phyloP scores from a whole-genome alignment of 1,140 invertebrate species.

The Hesperophylax magnus region DNA sequence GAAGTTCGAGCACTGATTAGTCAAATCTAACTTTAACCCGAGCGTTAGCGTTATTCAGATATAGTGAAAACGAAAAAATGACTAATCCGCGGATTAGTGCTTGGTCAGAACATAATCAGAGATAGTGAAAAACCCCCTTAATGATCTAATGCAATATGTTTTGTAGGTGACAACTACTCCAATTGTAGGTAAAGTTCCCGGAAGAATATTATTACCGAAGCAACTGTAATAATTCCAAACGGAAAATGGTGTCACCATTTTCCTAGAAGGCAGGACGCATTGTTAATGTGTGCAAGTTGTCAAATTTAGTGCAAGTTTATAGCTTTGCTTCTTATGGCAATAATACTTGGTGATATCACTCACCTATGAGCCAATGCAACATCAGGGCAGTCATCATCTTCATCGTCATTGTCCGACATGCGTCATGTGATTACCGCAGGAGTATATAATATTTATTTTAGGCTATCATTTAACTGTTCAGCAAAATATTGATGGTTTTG shows the following conservation, averaged over 20 bases:
- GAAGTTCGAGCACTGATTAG: too few species aligned
- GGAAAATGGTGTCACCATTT: slow-evolving; percentile 3
- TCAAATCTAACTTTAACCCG: too few species aligned
- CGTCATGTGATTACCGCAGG: background rate
- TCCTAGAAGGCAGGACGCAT: slow-evolving; percentile 3
- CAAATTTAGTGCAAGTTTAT: background rate
- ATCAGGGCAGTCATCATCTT: background rate
- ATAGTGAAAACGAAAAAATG: too few species aligned
- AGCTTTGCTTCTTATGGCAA: background rate
- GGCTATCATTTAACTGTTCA: too few species aligned
- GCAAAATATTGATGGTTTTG: too few species aligned
- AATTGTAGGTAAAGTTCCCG: background rate
- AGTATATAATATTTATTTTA: too few species aligned
- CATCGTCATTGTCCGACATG: background rate
- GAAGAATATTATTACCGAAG: background rate
- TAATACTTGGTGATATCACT: background rate
- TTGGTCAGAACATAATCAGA: too few species aligned
- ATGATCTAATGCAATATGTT: too few species aligned
- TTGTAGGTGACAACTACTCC: too few species aligned
- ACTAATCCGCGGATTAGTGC: too few species aligned
- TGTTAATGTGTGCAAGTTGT: background rate
- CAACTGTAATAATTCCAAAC: background rate
- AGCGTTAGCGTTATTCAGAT: too few species aligned
- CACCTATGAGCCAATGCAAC: background rate
- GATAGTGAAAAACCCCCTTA: too few species aligned